Conservation (phyloP, 2,888 invertebrate species). For the Hypercompe scribonia region DNA sequence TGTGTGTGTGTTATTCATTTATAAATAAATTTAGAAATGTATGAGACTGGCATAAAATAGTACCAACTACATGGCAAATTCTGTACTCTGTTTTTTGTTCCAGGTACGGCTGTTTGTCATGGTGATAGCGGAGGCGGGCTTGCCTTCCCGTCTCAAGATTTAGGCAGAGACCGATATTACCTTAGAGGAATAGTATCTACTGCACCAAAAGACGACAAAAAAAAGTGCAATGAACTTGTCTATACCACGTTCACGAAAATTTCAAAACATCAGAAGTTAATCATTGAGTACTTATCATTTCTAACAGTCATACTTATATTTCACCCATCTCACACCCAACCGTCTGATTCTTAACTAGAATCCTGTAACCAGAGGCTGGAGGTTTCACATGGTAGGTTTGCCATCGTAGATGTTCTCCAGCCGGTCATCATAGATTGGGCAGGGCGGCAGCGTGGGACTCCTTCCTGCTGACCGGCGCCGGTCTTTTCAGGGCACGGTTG, state of each 20-base stretch:
- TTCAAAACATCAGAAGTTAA: conserved; percentile 64
- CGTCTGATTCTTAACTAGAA: no score
- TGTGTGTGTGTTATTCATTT: no score
- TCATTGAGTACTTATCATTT: conserved; percentile 51
- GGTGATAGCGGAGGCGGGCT: conserved; percentile 80
- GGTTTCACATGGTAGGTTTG: no score
- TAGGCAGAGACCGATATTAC: conserved; percentile 63
- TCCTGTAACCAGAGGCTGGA: no score
- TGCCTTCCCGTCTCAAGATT: conserved; percentile 61
- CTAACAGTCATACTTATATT: background rate
- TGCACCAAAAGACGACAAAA: conserved; percentile 59
- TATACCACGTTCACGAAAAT: conserved; percentile 70
- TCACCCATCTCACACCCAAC: no score
- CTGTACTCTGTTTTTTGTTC: background rate
- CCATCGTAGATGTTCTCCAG: no score
- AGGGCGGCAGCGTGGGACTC: no score
- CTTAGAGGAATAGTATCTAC: conserved; percentile 74
- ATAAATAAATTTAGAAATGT: no score
- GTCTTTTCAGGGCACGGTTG: no score
- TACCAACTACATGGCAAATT: background rate
- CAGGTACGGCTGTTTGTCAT: conserved; percentile 72
- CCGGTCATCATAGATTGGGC: no score
- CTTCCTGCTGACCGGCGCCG: no score
- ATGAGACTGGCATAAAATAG: no score
- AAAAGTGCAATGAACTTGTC: conserved; percentile 61